Base-by-base conservation (phyloP, 2,797 vertebrate species). In the Bothrops alternatus region DNA sequence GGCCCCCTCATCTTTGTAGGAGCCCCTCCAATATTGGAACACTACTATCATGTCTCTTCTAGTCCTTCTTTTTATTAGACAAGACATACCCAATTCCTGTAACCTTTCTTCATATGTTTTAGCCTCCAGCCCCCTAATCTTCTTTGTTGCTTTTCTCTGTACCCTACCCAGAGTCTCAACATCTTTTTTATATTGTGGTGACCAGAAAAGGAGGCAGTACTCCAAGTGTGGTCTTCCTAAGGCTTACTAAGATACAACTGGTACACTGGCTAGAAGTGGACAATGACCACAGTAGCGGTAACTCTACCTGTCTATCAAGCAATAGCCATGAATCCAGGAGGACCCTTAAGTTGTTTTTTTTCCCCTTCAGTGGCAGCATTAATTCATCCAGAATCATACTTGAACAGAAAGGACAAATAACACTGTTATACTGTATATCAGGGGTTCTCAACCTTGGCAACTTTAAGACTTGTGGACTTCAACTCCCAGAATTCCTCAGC, bases 291-390 rank as follows among this genome's bases (percentile, higher is more conserved):
- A 3, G 16, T 42, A 23, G 69, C 16, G 42, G 37, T 42, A 78
- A 20, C 69, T 78, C 32, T 42, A 78, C 16, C 69, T 78, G 69
- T 42, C 69, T 78, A 20, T 42, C 69, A 37, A 78, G 32, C 32
- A 42, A 42, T 42, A 78, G 32, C 69, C 18, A 42, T 78, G 7
- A 78, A 78, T 16, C 6, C 16, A 73, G 16, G 13, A 73, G 32
- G 16, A 73, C n/a, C 69, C 32, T 37, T 73, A 37, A 20, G 16
- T 6, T 37, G 32, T 10, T 10, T 42, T 69, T 78, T 78, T 5
- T 18, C 0, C 2, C n/a, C 14, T 37, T 6, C 6, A 78, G 18
- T 0, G 7, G 0, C 32, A 4, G 69, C 10, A 32, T 2, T 73
- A 73, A 20, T 37, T 73, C 32, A 73, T 18, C 16, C 69, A 73